Evolutionary conservation across 2,888 invertebrate genomes (phyloP), one percentile per base, ranked within the genome.

Genomic region (Dynastes tityus): DNA sequence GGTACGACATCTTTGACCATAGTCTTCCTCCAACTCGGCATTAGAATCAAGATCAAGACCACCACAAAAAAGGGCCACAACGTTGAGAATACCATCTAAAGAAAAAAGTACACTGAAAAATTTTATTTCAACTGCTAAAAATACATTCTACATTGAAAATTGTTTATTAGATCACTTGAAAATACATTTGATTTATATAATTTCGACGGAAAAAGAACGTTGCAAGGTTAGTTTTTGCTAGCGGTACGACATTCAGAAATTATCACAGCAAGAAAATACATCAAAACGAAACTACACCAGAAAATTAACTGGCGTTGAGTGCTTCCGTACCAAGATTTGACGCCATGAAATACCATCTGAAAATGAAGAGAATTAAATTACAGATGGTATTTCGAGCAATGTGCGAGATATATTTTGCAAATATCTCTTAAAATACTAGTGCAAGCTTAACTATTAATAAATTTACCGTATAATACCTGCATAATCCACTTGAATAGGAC

Each of bases 1-100:
- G 84, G 84, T 6, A 82, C 61, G n/a, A 81, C 58, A 8, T 83
- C 82, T 16, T 76, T 76, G 11, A 80, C 80, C 2, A 84, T 37
- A 8, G 45, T 63, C 65, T 78, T 80, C 67, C 83, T 81, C 80
- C 81, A 82, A 3, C 78, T 76, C 0, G 84, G 84, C 64, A 83
- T 73, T 6, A 79, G 55, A 9, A 78, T 53, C 67, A 84, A 58
- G 3, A 82, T 65, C 6, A 63, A 77, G 8, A 80, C 53, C 4
- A 80, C 80, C 27, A 78, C 67, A 58, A 83, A 79, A 68, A 83
- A 83, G 6, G 84, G 84, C 83, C 83, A 84, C 22, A 84, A 61
- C 32, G 82, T 76, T n/a, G 82, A 80, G 73, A 82, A 82, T 16
- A 84, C 64, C 9, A 84, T 64, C 84, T 84, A 77, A 16, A 83